A percentile compares a stretch with the other conserved stretches of the same genome.
Evolutionary conservation across 2,888 invertebrate species (phyloP).

Genomic region (Agonopterix arenella): DNA sequence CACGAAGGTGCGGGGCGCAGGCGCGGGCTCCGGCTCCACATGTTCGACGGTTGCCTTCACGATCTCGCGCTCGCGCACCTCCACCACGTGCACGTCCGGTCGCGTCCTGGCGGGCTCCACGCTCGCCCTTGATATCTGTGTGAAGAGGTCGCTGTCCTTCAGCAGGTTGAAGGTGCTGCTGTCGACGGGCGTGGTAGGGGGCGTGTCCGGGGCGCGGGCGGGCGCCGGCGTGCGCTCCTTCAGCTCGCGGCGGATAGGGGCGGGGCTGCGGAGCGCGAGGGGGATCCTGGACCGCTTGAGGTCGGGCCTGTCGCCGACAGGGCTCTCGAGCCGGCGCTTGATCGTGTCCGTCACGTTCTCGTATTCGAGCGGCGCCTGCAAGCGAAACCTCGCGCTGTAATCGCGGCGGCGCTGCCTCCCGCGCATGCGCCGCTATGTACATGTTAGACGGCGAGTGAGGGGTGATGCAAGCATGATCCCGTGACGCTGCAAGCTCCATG

Average conservation of each 20-base stretch:
- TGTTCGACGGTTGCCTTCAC: slow-evolving; percentile 46
- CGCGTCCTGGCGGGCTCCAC: not conserved
- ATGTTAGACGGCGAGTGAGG: slow-evolving; percentile 23
- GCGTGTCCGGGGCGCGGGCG: not conserved
- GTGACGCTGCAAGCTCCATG: slow-evolving; percentile 35
- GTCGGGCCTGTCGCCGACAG: slow-evolving; percentile 50
- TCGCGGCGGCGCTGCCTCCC: slow-evolving; percentile 13
- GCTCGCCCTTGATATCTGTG: slow-evolving; percentile 40
- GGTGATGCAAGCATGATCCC: slow-evolving; percentile 11
- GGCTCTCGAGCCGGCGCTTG: slow-evolving; percentile 74
- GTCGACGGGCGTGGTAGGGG: slow-evolving; percentile 33
- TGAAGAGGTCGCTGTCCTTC: slow-evolving; percentile 82
- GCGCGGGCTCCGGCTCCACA: not conserved
- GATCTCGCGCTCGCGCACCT: slow-evolving; percentile 82
- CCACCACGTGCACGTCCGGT: slow-evolving; percentile 72
- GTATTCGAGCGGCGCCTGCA: slow-evolving; percentile 62
- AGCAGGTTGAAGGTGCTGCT: slow-evolving; percentile 80
- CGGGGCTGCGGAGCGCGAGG: slow-evolving; percentile 56
- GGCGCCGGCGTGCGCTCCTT: slow-evolving; percentile 33
- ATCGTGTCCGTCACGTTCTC: slow-evolving; percentile 81
- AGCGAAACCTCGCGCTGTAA: slow-evolving; percentile 34
- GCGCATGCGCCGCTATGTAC: slow-evolving; percentile 15
- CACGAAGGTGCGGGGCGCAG: slow-evolving; percentile 50
- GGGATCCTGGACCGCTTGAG: slow-evolving; percentile 65
- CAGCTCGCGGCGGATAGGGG: slow-evolving; percentile 49